Conservation (phyloP, 2,888 invertebrate genomes). For the Pyrochroa serraticornis region DNA sequence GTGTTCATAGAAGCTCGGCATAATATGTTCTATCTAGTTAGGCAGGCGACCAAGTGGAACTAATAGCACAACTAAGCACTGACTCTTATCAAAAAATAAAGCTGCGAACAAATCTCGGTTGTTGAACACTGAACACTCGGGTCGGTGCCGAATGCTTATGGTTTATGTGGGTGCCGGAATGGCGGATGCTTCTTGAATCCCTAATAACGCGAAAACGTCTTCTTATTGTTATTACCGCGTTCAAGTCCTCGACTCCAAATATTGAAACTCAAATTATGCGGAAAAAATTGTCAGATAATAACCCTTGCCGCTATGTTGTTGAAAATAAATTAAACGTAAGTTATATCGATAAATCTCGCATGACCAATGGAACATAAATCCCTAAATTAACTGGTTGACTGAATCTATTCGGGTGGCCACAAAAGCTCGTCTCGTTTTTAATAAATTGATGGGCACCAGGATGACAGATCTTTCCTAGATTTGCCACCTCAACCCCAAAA, state of each 20-base stretch:
- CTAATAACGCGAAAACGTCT: slow-evolving; percentile 29
- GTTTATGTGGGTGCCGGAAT: slow-evolving; percentile 55
- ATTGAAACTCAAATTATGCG: slow-evolving; percentile 26
- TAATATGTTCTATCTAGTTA: slow-evolving; percentile 59
- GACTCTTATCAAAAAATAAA: slow-evolving; percentile 51
- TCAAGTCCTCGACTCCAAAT: slow-evolving; percentile 17
- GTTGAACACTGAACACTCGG: slow-evolving; percentile 5
- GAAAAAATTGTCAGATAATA: slow-evolving; percentile 13
- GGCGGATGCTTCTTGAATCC: slow-evolving; percentile 49
- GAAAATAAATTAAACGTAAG: slow-evolving; percentile 22
- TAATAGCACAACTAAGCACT: slow-evolving; percentile 46
- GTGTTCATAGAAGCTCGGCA: slow-evolving; percentile 30
- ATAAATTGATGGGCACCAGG: slow-evolving; percentile 42
- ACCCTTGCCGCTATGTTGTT: slow-evolving; percentile 8
- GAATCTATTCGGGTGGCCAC: slow-evolving; percentile 30
- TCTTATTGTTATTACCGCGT: slow-evolving; percentile 22
- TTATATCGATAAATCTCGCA: slow-evolving; percentile 7
- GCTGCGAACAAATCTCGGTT: slow-evolving; percentile 33
- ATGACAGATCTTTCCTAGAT: slow-evolving; percentile 51
- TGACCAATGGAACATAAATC: slow-evolving; percentile 23
- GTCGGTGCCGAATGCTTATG: slow-evolving; percentile 41
- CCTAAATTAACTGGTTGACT: slow-evolving; percentile 39
- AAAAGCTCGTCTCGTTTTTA: slow-evolving; percentile 45
- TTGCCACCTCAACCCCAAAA: slow-evolving; percentile 53
- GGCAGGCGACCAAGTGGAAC: slow-evolving; percentile 56